Evolutionary conservation across 2,113 vertebrate genomes (phyloP).

Genomic region (Hemiprocne comata): DNA sequence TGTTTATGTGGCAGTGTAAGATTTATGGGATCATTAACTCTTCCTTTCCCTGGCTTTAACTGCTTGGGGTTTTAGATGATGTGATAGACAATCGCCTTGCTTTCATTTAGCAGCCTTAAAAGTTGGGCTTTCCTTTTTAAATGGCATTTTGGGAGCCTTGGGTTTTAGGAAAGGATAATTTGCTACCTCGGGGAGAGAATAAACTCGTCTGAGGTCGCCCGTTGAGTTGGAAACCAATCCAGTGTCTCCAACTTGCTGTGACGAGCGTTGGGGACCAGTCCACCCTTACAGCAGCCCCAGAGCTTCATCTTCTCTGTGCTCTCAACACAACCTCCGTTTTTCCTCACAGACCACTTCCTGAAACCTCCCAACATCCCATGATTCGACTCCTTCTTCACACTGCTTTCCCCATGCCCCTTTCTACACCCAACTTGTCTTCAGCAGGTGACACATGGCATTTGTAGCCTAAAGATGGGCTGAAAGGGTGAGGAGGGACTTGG

Average conservation of each 20-base stretch:
- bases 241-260: neutral
- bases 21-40: slow-evolving; percentile 42
- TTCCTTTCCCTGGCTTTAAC: slow-evolving; percentile 16
- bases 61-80: neutral
- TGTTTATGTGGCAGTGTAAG: neutral
- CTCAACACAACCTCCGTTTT: neutral
- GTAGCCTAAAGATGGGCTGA: neutral
- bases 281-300: too few relatives aligned
- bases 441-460: neutral
- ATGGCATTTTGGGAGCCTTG: neutral
- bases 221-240: neutral
- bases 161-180: neutral
- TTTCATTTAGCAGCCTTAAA: neutral
- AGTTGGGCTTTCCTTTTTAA: neutral
- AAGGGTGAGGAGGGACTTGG: too few relatives aligned
- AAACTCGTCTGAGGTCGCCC: neutral
- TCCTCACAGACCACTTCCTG: neutral
- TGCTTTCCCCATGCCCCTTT: neutral
- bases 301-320: neutral
- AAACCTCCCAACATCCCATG: neutral
- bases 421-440: neutral
- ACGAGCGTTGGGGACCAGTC: rapidly evolving
- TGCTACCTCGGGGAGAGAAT: neutral
- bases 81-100: neutral
- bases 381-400: neutral